Conservation (phyloP, 2,113 vertebrate genomes). For the Oryzias celebensis region DNA sequence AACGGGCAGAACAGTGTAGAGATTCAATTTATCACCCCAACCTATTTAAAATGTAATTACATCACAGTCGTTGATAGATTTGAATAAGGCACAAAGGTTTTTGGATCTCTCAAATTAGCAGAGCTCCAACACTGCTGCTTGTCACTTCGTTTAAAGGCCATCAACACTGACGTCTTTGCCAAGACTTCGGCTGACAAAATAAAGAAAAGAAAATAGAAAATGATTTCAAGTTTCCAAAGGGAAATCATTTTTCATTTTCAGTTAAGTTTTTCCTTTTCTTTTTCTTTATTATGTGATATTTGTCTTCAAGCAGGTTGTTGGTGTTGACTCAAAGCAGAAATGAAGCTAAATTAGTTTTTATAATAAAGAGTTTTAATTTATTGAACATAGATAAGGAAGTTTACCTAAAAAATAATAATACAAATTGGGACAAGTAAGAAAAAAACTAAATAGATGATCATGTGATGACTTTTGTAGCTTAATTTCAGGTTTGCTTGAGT, state of each 20-base stretch:
- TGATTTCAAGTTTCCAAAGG: conserved; percentile 2
- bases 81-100: conserved; percentile 66
- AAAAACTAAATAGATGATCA: too few species aligned
- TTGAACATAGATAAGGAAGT: too few species aligned
- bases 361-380: too few species aligned
- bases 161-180: conserved; percentile 28
- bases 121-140: conserved; percentile 29
- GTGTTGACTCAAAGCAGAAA: too few species aligned
- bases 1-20: conserved; percentile 62
- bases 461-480: too few species aligned
- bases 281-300: too few species aligned
- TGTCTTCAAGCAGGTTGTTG: too few species aligned
- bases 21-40: conserved; percentile 69
- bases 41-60: conserved; percentile 72
- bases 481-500: too few species aligned
- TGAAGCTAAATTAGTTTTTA: too few species aligned
- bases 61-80: conserved; percentile 67
- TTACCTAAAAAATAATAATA: too few species aligned
- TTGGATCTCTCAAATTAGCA: conserved; percentile 63
- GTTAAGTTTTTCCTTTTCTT: too few species aligned
- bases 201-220: neutral
- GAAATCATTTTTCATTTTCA: neutral
- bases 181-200: conserved; percentile 21
- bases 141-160: conserved; percentile 42
- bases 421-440: too few species aligned